These are phyloP conservation scores for Apamea sordens DNA, from an alignment of 2,888 invertebrate genomes.

Conservation along the genomic window DNA sequence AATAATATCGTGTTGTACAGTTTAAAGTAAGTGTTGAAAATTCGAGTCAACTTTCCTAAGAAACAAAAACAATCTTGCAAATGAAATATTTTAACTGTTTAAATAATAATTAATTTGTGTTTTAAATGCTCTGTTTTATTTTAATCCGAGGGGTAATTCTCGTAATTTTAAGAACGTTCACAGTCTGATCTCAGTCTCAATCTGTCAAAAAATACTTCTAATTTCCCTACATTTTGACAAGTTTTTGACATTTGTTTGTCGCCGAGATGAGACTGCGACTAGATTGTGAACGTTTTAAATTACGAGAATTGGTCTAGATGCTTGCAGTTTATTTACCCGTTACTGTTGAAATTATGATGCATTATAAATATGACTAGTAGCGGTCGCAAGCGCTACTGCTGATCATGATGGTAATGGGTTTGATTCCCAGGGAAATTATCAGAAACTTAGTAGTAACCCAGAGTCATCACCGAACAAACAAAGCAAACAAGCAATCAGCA, in stretches of 20 bases:
- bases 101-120: not conserved
- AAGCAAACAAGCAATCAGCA: too few relatives aligned
- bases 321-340: not conserved
- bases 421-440: not conserved
- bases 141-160: too few relatives aligned
- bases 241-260: too few relatives aligned
- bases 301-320: too few relatives aligned
- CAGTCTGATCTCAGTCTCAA: too few relatives aligned
- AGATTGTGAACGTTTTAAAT: too few relatives aligned
- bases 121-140: not conserved
- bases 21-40: not conserved
- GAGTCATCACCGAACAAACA: not conserved
- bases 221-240: too few relatives aligned
- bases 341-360: not conserved
- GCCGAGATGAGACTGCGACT: too few relatives aligned
- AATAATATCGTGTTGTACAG: not conserved
- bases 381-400: not conserved
- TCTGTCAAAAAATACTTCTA: too few relatives aligned
- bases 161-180: too few relatives aligned
- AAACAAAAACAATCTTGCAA: not conserved
- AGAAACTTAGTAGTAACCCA: not conserved
- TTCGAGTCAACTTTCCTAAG: not conserved
- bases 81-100: conserved; percentile 4
- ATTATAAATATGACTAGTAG: not conserved
- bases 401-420: not conserved